Evolutionary conservation across 1,140 invertebrate species (phyloP).

Genomic region (Pseudomyrmex gracilis): DNA sequence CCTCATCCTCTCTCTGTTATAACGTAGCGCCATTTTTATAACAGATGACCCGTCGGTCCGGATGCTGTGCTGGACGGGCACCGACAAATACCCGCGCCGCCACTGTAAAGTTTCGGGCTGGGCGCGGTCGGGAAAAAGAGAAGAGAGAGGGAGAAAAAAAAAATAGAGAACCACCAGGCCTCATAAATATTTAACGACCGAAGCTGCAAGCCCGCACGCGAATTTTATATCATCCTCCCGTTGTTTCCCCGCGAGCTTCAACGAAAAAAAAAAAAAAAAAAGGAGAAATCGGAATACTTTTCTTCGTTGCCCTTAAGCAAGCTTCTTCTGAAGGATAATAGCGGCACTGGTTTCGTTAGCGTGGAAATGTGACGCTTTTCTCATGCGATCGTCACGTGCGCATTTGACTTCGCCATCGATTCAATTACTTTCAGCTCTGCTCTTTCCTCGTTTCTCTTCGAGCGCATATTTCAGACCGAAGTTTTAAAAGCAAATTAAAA

Average conservation of each 20-base stretch:
- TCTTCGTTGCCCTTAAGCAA: slow-evolving; percentile 53
- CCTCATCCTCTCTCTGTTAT: slow-evolving; percentile 61
- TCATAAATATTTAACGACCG: slow-evolving; percentile 69
- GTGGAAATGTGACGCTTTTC: slow-evolving; percentile 35
- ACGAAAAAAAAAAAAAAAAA: slow-evolving; percentile 17
- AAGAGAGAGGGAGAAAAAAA: background rate
- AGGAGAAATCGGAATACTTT: slow-evolving; percentile 52
- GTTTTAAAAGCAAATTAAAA: background rate
- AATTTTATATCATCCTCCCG: slow-evolving; percentile 49
- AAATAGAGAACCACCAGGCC: slow-evolving; percentile 50
- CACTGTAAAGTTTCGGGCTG: slow-evolving; percentile 62
- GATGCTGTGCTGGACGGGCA: slow-evolving; percentile 66
- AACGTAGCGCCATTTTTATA: slow-evolving; percentile 71
- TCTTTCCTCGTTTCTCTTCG: background rate
- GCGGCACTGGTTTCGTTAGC: slow-evolving; percentile 9
- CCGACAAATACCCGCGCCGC: slow-evolving; percentile 67
- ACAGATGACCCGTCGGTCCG: slow-evolving; percentile 71
- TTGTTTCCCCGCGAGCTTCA: slow-evolving; percentile 52
- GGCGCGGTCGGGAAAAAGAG: slow-evolving; percentile 31
- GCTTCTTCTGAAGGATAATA: slow-evolving; percentile 7
- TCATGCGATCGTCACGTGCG: slow-evolving; percentile 5
- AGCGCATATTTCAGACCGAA: background rate
- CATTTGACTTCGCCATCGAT: background rate
- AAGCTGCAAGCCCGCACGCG: slow-evolving; percentile 58
- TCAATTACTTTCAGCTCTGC: background rate